These are phyloP conservation scores for Cerastoderma edule DNA, from an alignment of 2,888 invertebrate genomes.

Conservation along the genomic window DNA sequence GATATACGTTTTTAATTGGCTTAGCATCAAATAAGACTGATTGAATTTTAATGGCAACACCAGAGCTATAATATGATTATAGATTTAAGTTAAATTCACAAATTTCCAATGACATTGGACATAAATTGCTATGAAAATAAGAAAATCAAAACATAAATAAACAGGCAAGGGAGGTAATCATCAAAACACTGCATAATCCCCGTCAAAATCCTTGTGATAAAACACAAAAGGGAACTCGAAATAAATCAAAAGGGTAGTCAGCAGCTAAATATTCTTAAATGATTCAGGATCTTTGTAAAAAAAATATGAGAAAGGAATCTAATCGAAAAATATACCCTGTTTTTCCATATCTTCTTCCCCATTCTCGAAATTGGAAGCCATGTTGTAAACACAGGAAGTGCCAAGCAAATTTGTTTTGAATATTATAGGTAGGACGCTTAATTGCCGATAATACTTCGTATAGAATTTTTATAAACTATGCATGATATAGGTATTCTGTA, in stretches of 20 bases:
- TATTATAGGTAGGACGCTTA: not conserved
- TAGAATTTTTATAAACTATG: too few relatives aligned
- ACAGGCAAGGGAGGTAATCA: not conserved
- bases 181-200: not conserved
- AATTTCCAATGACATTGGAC: too few relatives aligned
- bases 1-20: too few relatives aligned
- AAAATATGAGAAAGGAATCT: not conserved
- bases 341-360: conserved; percentile 45
- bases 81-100: too few relatives aligned
- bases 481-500: too few relatives aligned
- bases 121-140: too few relatives aligned
- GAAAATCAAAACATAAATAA: conserved; percentile 2
- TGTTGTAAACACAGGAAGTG: conserved; percentile 59
- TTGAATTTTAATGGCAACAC: not conserved
- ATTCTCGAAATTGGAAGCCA: conserved; percentile 59
- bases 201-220: not conserved
- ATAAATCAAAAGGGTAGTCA: not conserved
- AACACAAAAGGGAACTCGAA: not conserved
- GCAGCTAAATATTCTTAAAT: too few relatives aligned
- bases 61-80: too few relatives aligned
- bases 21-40: not conserved
- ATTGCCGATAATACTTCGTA: not conserved
- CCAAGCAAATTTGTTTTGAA: conserved; percentile 14
- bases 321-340: conserved; percentile 34
- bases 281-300: too few relatives aligned